Percentiles rank a stretch among this genome's conserved stretches.
phyloP scores from a whole-genome alignment of 2,797 vertebrate genomes.

The Garrulus glandarius region DNA sequence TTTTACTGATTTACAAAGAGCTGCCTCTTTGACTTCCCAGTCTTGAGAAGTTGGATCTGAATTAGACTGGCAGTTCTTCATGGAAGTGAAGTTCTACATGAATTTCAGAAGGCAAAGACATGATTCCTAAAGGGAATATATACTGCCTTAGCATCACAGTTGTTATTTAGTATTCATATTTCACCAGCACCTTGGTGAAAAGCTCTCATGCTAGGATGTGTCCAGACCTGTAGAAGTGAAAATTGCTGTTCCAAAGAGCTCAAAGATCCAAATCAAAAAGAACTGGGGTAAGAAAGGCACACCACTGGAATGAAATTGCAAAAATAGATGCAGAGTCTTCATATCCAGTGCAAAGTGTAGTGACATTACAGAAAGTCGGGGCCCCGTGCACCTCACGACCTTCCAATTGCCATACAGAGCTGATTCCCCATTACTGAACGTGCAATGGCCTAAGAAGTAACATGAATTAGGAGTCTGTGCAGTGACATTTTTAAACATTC shows the following conservation, averaged over 20 bases:
- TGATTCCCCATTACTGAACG: neutral
- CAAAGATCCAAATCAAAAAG: neutral
- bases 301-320: neutral
- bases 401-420: neutral
- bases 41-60: neutral
- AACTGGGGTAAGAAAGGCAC: neutral
- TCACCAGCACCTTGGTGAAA: neutral
- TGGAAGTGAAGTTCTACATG: neutral
- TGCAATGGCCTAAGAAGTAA: neutral
- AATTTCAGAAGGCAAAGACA: neutral
- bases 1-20: neutral
- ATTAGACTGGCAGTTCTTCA: neutral
- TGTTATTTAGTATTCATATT: neutral
- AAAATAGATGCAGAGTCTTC: neutral
- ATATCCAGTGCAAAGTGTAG: neutral
- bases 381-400: neutral
- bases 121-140: neutral
- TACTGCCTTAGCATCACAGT: neutral
- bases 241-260: neutral
- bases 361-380: neutral
- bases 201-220: neutral
- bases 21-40: neutral
- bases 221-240: neutral
- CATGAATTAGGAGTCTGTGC: neutral
- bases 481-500: constrained; percentile 38